Evolutionary conservation across 2,113 vertebrate genomes (phyloP), one percentile per base, ranked within the genome.

Genomic region (Myocastor coypus): DNA sequence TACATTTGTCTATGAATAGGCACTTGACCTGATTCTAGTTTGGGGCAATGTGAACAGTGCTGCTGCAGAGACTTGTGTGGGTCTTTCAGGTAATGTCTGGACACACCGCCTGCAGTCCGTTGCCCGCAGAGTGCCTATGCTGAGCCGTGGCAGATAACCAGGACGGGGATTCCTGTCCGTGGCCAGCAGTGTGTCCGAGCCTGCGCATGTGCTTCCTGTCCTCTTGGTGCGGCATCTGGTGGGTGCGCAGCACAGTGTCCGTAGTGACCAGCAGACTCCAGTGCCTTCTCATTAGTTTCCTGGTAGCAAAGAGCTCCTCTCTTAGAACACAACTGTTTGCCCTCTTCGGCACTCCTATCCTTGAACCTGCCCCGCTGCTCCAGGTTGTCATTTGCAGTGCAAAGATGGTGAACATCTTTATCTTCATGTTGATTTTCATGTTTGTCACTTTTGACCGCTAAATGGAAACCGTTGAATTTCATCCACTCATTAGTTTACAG

Each of bases 101-200:
- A 30, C 42, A 46, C 42, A 3, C 9, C 12, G 13, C 57, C 64
- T 16, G 61, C 11, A n/a, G 37, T 78, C 52, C 17, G 1, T 0
- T 34, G n/a, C 16, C 40, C 7, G 1, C 7, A 7, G 5, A 34
- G 10, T 81, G 63, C 63, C 63, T 30, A 3, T 24, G 30, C 64
- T 87, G n/a, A 12, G 1, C n/a, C 46, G 40, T 2, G 1, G 19
- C 46, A 55, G 17, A 16, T 22, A 34, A 34, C 22, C 30, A n/a
- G 8, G 12, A 32, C 2, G 9, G 37, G 0, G 5, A 46, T 7
- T 30, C 12, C 46, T 10, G 3, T 19, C 59, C 0, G 0, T 2
- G 19, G 7, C 40, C 28, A 6, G 16, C 32, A 7, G 37, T 20
- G 34, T 28, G 88, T 75, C 32, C 12, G 50, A n/a, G 12, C 30